Evolutionary conservation across 2,113 vertebrate genomes (phyloP).

Genomic region (Periophthalmodon schlosseri): DNA sequence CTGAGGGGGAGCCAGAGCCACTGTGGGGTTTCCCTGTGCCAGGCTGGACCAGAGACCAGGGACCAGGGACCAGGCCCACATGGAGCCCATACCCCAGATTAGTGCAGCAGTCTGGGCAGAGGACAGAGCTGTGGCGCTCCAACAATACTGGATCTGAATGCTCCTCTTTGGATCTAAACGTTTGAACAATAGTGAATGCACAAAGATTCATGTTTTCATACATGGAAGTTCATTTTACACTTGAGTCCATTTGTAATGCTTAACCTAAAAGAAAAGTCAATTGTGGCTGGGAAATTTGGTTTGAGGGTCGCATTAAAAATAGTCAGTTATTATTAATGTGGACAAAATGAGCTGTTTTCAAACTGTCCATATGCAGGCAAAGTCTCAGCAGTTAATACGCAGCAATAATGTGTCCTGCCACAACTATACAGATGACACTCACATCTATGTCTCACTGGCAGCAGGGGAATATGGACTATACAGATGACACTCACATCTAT

Average conservation of each 20-base stretch:
- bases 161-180: constrained; percentile 28
- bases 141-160: constrained; percentile 53
- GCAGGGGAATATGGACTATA: too few relatives aligned
- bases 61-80: constrained; percentile 41
- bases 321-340: too few relatives aligned
- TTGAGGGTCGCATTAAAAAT: background rate
- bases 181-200: constrained; percentile 33
- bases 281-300: background rate
- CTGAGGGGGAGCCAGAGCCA: background rate
- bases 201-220: constrained; percentile 15
- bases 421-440: too few relatives aligned
- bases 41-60: constrained; percentile 1
- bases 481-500: too few relatives aligned
- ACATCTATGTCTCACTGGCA: too few relatives aligned
- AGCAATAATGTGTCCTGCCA: too few relatives aligned
- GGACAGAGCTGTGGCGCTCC: constrained; percentile 52
- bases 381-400: too few relatives aligned
- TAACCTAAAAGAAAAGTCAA: background rate
- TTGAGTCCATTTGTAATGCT: constrained; percentile 12
- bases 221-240: background rate
- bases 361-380: too few relatives aligned
- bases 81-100: constrained; percentile 32
- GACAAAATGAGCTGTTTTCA: too few relatives aligned
- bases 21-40: constrained; percentile 8
- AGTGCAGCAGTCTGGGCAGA: constrained; percentile 38